Evolutionary conservation across 64 coral and sea anemone species (phyloP).

Genomic region (Pachyseris speciosa): DNA sequence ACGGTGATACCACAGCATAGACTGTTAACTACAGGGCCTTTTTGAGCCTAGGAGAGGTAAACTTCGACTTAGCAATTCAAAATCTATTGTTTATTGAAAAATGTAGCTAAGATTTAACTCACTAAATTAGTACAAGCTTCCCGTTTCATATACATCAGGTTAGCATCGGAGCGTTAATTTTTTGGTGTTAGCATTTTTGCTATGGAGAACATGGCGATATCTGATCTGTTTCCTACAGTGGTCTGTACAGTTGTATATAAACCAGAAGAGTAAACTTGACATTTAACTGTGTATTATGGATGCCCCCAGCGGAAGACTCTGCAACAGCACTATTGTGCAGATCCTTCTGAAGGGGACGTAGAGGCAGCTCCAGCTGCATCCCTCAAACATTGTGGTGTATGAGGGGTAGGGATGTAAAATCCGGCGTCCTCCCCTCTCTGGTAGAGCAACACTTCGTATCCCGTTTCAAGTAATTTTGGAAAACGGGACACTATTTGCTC

Average conservation of each 20-base stretch:
- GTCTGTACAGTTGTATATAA: no score
- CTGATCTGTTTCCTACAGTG: no score
- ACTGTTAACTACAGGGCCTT: not conserved
- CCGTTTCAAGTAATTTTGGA: constrained; percentile 1
- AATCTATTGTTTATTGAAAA: not conserved
- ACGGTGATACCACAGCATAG: not conserved
- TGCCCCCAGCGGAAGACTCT: not conserved
- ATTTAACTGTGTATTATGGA: not conserved
- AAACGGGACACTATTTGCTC: not conserved
- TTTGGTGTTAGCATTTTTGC: no score
- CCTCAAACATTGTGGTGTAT: constrained; percentile 13
- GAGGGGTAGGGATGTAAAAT: constrained; percentile 11
- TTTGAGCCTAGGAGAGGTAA: not conserved
- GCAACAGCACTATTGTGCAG: not conserved
- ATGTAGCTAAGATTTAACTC: not conserved
- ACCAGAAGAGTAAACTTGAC: not conserved
- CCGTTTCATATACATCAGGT: no score
- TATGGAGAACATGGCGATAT: no score
- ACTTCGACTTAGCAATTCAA: not conserved
- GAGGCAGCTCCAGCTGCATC: constrained; percentile 16
- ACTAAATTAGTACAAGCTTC: not conserved
- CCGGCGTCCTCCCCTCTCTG: constrained; percentile 24
- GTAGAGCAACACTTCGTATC: constrained; percentile 30
- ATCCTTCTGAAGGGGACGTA: constrained; percentile 46
- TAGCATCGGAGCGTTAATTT: no score